Base-by-base conservation (phyloP, 1,140 invertebrate genomes). In the Centruroides vittatus region DNA sequence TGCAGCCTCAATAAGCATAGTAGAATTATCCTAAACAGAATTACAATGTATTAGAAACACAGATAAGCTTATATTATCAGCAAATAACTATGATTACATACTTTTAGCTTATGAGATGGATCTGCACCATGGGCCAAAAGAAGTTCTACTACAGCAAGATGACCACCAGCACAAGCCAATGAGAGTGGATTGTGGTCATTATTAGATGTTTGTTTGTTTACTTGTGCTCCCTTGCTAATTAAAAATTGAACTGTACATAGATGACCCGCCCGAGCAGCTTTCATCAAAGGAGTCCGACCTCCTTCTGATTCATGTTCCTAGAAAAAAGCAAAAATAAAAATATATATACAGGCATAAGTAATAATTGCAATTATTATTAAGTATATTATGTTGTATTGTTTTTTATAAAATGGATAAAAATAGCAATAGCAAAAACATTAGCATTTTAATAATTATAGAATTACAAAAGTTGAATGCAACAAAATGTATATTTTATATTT, bases 221-320 rank as follows among this genome's bases (percentile, higher is more conserved):
- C 91, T 75, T 98, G 90, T 13, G 93, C 94, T 62, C 88, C 87
- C 78, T 92, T 91, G 50, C 86, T 84, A 60, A 98, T 84, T 55
- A 99, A 82, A 74, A 98, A 92, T 77, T 96, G 90, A 55, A 98
- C 96, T 55, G 95, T 96, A 72, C 90, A 93, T n/a, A 93, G 78
- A 76, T 99, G 95, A n/a, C 95, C 95, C 57, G 95, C 94, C 71
- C 96, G 85, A 65, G 93, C 93, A n/a, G 96, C 93, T 76, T 99
- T 90, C 96, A 99, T 99, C 62, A 99, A 75, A 41, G 96, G 95
- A 47, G 95, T 98, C 73, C 88, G 81, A 48, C 86, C 93, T 67
- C 88, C 93, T 79, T 92, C 90, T n/a, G 87, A 91, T 76, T 90
- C 86, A 71, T 93, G 89, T 75, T 94, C 90, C 81, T 83, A 23